These are phyloP conservation scores for Panagrolaimus sp. DNA, from an alignment of 1,140 invertebrate species.

Conservation along the genomic window DNA sequence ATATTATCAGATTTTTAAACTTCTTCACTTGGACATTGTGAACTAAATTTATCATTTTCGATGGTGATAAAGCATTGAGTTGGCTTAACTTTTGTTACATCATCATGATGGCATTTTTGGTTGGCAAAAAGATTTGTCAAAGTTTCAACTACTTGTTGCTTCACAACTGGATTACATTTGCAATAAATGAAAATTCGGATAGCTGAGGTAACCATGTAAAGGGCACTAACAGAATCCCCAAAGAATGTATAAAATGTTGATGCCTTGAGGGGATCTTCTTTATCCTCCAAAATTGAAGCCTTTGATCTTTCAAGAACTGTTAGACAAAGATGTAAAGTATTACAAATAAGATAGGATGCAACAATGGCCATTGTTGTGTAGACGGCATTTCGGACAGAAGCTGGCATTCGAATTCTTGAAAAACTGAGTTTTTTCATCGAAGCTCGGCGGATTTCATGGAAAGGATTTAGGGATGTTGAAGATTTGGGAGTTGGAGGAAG, in stretches of 20 bases:
- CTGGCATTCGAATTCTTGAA: slow-evolving; percentile 19
- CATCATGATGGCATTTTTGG: too few species aligned
- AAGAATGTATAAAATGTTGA: slow-evolving; percentile 49
- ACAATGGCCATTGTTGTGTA: slow-evolving; percentile 50
- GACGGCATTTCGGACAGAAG: slow-evolving; percentile 39
- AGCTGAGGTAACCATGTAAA: slow-evolving; percentile 50
- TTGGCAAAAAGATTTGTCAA: too few species aligned
- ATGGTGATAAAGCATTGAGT: too few species aligned
- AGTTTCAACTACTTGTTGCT: neutral
- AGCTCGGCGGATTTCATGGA: neutral
- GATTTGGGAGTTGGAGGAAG: neutral
- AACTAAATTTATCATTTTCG: too few species aligned
- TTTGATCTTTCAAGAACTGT: slow-evolving; percentile 45
- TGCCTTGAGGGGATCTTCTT: slow-evolving; percentile 38
- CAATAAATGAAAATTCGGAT: slow-evolving; percentile 49
- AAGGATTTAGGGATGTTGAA: neutral
- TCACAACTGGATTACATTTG: slow-evolving; percentile 39
- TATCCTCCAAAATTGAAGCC: slow-evolving; percentile 28
- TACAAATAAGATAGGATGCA: slow-evolving; percentile 43
- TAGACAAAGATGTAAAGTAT: slow-evolving; percentile 41
- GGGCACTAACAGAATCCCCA: slow-evolving; percentile 42
- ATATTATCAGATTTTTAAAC: too few species aligned
- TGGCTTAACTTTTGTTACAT: too few species aligned
- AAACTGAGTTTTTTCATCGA: slow-evolving; percentile 14
- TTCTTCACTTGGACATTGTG: too few species aligned